Conservation (phyloP, 2,888 invertebrate species). For the Dinocampus coccinellae region DNA sequence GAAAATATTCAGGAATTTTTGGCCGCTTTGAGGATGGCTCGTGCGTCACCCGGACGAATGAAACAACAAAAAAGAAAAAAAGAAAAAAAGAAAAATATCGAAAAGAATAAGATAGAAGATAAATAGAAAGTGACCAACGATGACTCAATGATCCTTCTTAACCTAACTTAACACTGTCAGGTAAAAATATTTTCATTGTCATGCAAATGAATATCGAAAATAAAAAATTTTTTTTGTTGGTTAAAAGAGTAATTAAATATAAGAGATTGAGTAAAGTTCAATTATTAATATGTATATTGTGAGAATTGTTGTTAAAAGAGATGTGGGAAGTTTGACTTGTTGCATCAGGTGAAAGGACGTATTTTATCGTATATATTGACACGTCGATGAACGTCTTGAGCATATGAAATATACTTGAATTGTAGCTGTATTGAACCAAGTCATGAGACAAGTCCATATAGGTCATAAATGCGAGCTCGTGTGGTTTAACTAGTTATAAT, state of each 20-base stretch:
- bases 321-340: no score
- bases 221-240: not conserved
- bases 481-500: conserved; percentile 7
- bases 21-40: conserved; percentile 12
- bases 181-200: not conserved
- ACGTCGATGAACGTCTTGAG: conserved; percentile 10
- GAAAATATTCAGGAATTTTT: conserved; percentile 9
- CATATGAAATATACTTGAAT: not conserved
- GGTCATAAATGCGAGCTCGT: conserved; percentile 22
- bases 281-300: no score
- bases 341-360: conserved; percentile 7
- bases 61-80: conserved; percentile 29
- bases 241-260: not conserved
- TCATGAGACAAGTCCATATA: conserved; percentile 21
- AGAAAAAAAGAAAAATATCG: not conserved
- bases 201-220: not conserved
- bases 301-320: no score
- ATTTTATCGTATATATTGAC: not conserved
- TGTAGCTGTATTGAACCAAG: not conserved
- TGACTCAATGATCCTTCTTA: conserved; percentile 3
- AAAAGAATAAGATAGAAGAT: not conserved
- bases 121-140: conserved; percentile 1
- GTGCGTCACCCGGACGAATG: conserved; percentile 21
- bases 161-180: not conserved
- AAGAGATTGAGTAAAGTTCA: no score